Evolutionary conservation across 2,888 invertebrate genomes (phyloP), one percentile per base, ranked within the genome.

Genomic region (Ptilodon capucinus): DNA sequence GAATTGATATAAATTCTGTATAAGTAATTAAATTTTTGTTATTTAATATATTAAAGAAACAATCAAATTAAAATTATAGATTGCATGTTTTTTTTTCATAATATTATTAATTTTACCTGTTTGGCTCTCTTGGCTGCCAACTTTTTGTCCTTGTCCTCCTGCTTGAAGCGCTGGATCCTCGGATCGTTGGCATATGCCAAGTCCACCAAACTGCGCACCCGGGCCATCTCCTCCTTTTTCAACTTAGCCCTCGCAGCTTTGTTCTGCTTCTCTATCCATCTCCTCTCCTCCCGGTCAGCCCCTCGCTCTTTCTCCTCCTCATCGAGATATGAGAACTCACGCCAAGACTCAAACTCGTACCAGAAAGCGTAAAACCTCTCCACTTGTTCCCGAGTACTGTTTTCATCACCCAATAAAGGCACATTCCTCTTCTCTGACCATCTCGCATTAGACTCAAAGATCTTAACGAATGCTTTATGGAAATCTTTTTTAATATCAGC

Each of bases 281-380:
- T 93, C 39, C 99, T 92, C 86, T 99, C 99, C 69, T 99, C 99
- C 1, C 99, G 94, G 83, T 97, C 98, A 79, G 98, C 97, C 1
- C 99, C 99, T 73, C 97, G 97, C 76, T 99, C 98, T 79, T 99
- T 99, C 75, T 99, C 99, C 80, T 99, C 99, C 86, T 99, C 99
- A 79, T 99, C 99, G 63, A 98, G 91, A 81, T 99, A 99, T 1
- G 99, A 99, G 86, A 96, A 99, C 81, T 99, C 99, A 54, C 99
- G 93, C 99, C 99, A 99, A 0, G 99, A 99, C 63, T 98, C 98
- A 86, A 99, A 99, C 71, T 97, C 95, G 82, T 97, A 99, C 99
- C 99, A 99, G 84, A 99, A 99, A 13, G 96, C 95, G 81, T 99
- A 99, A 87, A 99, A 99, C 57, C 77, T 78, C 76, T 99, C 98